phyloP scores from a whole-genome alignment of 2,888 invertebrate genomes.

The Synanthedon tipuliformis region DNA sequence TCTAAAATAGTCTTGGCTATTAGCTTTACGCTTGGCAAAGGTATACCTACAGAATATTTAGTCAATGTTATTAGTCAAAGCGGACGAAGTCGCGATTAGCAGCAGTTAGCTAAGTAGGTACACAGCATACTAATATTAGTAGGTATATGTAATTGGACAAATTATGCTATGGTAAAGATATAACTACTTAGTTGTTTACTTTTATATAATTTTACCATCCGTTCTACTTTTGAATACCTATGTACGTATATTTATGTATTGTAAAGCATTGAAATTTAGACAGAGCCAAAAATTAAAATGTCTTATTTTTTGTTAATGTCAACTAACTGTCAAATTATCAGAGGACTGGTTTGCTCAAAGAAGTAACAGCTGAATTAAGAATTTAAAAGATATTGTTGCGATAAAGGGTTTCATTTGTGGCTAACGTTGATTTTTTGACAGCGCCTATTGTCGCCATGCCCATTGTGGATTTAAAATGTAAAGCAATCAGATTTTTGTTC shows the following conservation, averaged over 20 bases:
- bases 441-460: conserved; percentile 26
- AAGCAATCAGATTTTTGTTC: conserved; percentile 22
- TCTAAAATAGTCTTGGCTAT: no score
- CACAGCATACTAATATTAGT: no score
- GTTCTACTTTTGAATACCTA: not conserved
- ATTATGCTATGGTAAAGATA: no score
- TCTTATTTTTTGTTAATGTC: conserved; percentile 36
- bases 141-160: no score
- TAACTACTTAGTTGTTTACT: no score
- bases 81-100: no score
- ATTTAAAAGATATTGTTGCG: conserved; percentile 13
- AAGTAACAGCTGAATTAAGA: conserved; percentile 49
- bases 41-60: no score
- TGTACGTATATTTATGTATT: no score
- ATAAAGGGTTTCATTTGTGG: conserved; percentile 41
- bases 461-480: conserved; percentile 34
- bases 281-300: not conserved
- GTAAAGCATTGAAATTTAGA: not conserved
- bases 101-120: no score
- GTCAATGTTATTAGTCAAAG: no score
- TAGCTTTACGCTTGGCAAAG: no score
- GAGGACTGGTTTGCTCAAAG: conserved; percentile 42
- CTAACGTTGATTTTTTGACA: conserved; percentile 50
- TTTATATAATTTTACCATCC: no score
- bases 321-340: conserved; percentile 57